Evolutionary conservation across 2,888 invertebrate species (phyloP).

Genomic region (Drosophila emarginata): DNA sequence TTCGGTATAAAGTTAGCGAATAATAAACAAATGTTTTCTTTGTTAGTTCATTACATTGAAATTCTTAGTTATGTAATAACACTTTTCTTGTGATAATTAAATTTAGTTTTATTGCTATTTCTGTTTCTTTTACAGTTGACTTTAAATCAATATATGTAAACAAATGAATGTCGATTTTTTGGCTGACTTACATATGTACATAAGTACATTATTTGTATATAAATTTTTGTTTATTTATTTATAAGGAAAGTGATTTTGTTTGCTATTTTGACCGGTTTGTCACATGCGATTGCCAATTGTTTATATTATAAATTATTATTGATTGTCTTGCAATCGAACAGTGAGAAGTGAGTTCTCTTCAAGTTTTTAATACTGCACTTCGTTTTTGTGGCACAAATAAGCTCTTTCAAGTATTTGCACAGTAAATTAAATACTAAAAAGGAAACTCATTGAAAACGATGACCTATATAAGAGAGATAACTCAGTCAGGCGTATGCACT

Average conservation of each 20-base stretch:
- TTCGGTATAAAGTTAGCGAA: too few species aligned
- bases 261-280: conserved; percentile 8
- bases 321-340: background rate
- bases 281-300: conserved; percentile 6
- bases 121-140: too few species aligned
- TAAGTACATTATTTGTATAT: too few species aligned
- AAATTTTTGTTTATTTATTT: background rate
- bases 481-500: conserved; percentile 21
- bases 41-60: too few species aligned
- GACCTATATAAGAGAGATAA: conserved; percentile 34
- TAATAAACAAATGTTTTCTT: too few species aligned
- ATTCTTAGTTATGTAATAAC: too few species aligned
- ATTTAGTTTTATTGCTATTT: too few species aligned
- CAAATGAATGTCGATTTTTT: too few species aligned
- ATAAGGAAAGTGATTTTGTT: conserved; percentile 17
- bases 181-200: too few species aligned
- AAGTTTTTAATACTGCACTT: conserved; percentile 21
- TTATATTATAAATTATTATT: conserved; percentile 21
- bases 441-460: conserved; percentile 21
- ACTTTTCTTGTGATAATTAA: too few species aligned
- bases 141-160: too few species aligned
- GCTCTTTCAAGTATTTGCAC: conserved; percentile 26
- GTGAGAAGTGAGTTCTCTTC: conserved; percentile 29
- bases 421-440: conserved; percentile 6
- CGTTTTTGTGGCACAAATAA: conserved; percentile 14